Evolutionary conservation across 2,888 invertebrate genomes (phyloP), one percentile per base, ranked within the genome.

Genomic region (Melieria picta): DNA sequence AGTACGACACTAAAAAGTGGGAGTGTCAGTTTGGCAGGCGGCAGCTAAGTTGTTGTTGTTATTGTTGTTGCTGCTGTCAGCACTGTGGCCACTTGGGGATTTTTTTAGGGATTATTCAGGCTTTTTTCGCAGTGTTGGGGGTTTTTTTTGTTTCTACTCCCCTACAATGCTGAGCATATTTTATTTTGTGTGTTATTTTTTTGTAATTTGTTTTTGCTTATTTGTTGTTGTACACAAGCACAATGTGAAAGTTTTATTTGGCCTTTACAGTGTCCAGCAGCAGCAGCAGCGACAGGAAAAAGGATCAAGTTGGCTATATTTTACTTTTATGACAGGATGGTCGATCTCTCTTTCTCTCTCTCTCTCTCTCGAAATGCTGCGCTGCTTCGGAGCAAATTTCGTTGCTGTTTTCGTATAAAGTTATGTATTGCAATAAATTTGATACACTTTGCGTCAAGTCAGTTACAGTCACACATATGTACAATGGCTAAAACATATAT

Each of bases 271-370:
- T 30, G 30, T 30, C 30, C 30, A 30, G 30, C 30, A 30, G 30
- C 30, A 30, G 30, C 30, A 30, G 30, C 30, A 30, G 2, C 30
- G 30, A 30, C 30, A 30, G 30, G 30, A 30, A 30, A 30, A 30
- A 30, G 61, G 46, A 16, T 67, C 61, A 60, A 13, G 60, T 69
- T 69, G 69, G 56, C 48, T 61, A 69, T 69, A 69, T 69, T 69
- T 69, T 69, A 69, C 56, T 69, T 69, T 69, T 69, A 69, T 69
- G 69, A 69, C 69, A 55, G 62, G 62, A 63, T 67, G 60, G 52
- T 61, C 30, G 13, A 43, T 30, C 30, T 30, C 3, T 30, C 30
- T 30, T 3, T 30, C 30, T 30, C 30, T 30, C 30, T 30, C 30
- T 30, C 30, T 30, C 30, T 30, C 30, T 30, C 16, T 16, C 16